Evolutionary conservation across 2,888 invertebrate genomes (phyloP), one percentile per base, ranked within the genome.

Genomic region (Trissolcus brochymenae): DNA sequence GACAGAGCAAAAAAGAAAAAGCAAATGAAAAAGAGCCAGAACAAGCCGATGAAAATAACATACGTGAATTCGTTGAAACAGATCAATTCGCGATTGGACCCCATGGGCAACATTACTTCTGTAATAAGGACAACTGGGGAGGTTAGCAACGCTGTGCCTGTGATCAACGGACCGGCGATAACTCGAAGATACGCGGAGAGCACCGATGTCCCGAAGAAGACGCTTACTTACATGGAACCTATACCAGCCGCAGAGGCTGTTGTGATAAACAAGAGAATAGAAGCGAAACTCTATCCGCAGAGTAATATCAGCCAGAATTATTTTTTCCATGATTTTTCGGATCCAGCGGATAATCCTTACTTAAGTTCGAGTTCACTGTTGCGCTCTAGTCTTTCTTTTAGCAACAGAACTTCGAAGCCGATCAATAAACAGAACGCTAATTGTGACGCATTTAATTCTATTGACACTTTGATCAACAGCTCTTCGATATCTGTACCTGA

Each of bases 161-260:
- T 90, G 62, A 91, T 91, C 66, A 91, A 91, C 80, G 90, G 90
- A 46, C 91, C 91, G 17, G 88, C 90, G 78, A 90, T 81, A 59
- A 81, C 78, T 61, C 82, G 75, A 35, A 80, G 80, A 14, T 21
- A 46, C 17, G 81, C 82, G 14, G 82, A 84, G 40, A 83, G 72
- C n/a, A 80, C 68, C 17, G 81, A 82, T 21, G 71, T 62, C n/a
- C 82, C 74, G 25, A 86, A 84, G 61, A 87, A 86, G 68, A 84
- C 81, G 19, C 84, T 87, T 40, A 86, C 84, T 0, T 85, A 87
- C 19, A 88, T 84, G 14, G 85, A 87, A 60, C 87, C 88, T 0
- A 87, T 89, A 65, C 87, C 89, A 4, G 77, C 82, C 2, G 87
- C 84, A 11, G 86, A 87, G 57, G 88, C 87, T 4, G 84, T 87